Conservation (phyloP, 2,797 vertebrate genomes). For the Sciurus carolinensis region DNA sequence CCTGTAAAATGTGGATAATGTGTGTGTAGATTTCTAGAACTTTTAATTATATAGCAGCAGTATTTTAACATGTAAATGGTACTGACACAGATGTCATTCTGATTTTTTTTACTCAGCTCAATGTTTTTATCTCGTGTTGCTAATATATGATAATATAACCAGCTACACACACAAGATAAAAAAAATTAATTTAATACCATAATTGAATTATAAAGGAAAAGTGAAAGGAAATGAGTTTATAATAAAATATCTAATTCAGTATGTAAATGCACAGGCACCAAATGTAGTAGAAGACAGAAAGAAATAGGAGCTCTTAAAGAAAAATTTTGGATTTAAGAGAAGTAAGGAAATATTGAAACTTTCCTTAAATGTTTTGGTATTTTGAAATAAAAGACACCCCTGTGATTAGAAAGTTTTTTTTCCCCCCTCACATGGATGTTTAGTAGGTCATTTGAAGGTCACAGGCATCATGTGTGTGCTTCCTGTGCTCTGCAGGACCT, state of each 20-base stretch:
- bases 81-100: conserved; percentile 16
- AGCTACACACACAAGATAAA: conserved; percentile 42
- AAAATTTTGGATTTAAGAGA: conserved; percentile 29
- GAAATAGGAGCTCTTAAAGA: conserved; percentile 29
- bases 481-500: not conserved
- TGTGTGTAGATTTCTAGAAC: not conserved
- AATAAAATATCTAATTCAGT: conserved; percentile 70
- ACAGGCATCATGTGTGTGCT: not conserved
- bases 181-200: conserved; percentile 54
- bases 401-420: not conserved
- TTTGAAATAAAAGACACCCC: conserved; percentile 45
- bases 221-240: conserved; percentile 69
- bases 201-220: conserved; percentile 67
- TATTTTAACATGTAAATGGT: conserved; percentile 47
- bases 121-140: conserved; percentile 46
- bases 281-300: not conserved
- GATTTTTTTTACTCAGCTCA: conserved; percentile 17
- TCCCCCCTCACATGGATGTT: not conserved
- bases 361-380: not conserved
- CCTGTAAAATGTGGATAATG: not conserved
- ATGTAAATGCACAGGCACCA: conserved; percentile 27
- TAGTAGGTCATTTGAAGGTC: not conserved
- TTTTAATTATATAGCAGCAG: conserved; percentile 20
- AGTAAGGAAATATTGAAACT: not conserved
- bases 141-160: conserved; percentile 63